These are phyloP conservation scores for Nudaria mundana DNA, from an alignment of 2,888 invertebrate genomes.

Conservation along the genomic window DNA sequence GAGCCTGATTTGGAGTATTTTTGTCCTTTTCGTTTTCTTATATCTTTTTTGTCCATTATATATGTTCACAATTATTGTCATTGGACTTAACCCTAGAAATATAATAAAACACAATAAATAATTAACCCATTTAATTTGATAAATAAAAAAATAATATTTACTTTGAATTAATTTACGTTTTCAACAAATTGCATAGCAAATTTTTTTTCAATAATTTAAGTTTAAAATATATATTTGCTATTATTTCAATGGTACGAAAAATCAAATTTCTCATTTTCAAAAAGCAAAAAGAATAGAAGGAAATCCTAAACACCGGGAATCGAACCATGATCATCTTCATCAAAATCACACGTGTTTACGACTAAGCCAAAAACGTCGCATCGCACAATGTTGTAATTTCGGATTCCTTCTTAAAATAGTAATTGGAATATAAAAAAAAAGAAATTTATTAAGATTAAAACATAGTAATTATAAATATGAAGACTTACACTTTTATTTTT, in stretches of 20 bases:
- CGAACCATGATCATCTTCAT: slow-evolving; percentile 48
- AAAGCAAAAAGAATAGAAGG: no score
- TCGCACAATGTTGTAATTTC: slow-evolving; percentile 21
- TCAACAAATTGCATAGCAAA: no score
- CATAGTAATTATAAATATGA: no score
- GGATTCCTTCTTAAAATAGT: slow-evolving; percentile 18
- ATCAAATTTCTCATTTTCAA: no score
- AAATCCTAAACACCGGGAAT: slow-evolving; percentile 40
- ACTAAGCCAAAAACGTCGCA: slow-evolving; percentile 31
- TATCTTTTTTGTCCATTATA: slow-evolving; percentile 26
- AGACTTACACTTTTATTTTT: no score
- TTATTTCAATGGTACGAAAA: no score
- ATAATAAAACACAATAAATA: background rate
- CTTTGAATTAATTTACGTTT: no score
- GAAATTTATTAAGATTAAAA: background rate
- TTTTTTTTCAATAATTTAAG: no score
- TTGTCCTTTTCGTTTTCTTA: slow-evolving; percentile 31
- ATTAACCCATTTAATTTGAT: background rate
- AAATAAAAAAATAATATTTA: background rate
- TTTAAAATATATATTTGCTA: no score
- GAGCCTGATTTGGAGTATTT: slow-evolving; percentile 27
- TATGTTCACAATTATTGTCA: slow-evolving; percentile 1
- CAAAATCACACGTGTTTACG: slow-evolving; percentile 37
- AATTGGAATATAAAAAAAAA: slow-evolving; percentile 22
- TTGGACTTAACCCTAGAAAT: slow-evolving; percentile 7